Conservation (phyloP, 2,113 vertebrate species). For the Pygoscelis adeliae region DNA sequence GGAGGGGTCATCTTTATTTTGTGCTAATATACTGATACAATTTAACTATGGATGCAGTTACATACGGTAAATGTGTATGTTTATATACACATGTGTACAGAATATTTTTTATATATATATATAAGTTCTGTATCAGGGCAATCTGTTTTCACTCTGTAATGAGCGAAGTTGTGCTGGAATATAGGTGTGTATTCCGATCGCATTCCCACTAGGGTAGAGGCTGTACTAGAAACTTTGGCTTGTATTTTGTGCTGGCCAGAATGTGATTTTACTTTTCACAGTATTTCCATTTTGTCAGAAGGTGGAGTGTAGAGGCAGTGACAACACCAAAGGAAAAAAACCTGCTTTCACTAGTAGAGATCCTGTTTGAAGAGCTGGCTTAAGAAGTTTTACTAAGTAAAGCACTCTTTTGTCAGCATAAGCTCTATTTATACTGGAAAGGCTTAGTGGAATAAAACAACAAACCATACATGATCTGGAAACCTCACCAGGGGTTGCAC, state of each 20-base stretch:
- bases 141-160: background rate
- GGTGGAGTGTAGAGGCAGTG: background rate
- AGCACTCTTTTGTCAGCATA: constrained; percentile 2
- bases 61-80: background rate
- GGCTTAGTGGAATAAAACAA: constrained; percentile 20
- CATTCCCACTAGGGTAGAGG: background rate
- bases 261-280: background rate
- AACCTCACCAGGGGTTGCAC: background rate
- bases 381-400: constrained; percentile 4
- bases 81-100: background rate
- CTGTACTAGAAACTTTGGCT: background rate
- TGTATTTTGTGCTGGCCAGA: background rate
- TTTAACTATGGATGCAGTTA: background rate
- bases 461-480: background rate
- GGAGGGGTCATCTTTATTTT: background rate
- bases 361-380: background rate
- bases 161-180: background rate
- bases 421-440: constrained; percentile 10
- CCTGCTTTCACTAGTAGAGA: background rate
- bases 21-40: background rate
- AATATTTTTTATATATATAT: background rate
- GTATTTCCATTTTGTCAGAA: background rate
- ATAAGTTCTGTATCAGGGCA: background rate
- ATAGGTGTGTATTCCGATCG: background rate
- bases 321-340: background rate